phyloP scores from a whole-genome alignment of 2,113 vertebrate species.

The Zosterops pallidus region DNA sequence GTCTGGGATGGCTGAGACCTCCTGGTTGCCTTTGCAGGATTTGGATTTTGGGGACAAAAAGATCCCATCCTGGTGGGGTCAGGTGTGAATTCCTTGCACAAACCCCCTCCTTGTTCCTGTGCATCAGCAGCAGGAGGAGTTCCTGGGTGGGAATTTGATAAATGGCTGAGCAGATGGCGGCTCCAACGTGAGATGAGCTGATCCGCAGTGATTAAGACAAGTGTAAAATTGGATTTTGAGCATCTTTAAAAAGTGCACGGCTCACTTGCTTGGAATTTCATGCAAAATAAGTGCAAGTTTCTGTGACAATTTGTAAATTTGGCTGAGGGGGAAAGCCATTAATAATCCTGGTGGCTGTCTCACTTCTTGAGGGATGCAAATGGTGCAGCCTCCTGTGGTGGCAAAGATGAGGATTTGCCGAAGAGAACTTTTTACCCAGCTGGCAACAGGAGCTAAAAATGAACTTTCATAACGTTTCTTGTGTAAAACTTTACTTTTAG shows the following conservation, averaged over 20 bases:
- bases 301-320: not conserved
- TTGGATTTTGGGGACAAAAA: not conserved
- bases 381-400: not conserved
- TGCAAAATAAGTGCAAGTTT: not conserved
- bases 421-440: not conserved
- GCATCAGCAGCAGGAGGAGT: not conserved
- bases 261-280: not conserved
- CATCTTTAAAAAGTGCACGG: not conserved
- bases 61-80: not conserved
- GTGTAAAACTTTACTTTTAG: not conserved
- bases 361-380: not conserved
- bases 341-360: not conserved
- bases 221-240: conserved; percentile 57
- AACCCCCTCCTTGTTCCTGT: accelerated
- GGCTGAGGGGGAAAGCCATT: not conserved
- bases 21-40: too few relatives aligned
- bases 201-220: conserved; percentile 48
- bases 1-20: not conserved
- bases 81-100: not conserved
- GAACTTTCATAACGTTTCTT: not conserved
- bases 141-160: not conserved
- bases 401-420: not conserved
- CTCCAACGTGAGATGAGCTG: not conserved
- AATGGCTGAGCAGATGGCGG: conserved; percentile 41
- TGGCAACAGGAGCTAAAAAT: not conserved